Evolutionary conservation across 1,140 invertebrate species (phyloP), one percentile per base, ranked within the genome.

Genomic region (Stegodyphus dumicola): DNA sequence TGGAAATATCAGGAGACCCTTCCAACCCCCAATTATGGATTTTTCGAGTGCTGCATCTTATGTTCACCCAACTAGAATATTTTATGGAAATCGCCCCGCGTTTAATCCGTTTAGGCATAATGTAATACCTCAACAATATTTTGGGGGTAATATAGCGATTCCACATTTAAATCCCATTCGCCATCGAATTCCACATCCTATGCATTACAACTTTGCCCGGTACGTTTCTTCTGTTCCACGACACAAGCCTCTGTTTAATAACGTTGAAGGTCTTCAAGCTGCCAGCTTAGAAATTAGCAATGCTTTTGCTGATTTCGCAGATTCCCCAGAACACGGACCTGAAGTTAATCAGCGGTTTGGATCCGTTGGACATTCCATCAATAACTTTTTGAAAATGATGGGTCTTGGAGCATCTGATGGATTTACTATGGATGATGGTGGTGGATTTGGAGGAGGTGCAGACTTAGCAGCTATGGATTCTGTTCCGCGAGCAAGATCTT

Each of bases 281-380:
- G 76, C 84, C 10, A 70, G 74, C 17, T 17, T 86, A 6, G 84
- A 86, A 54, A 86, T 86, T 2, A 78, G 54, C 48, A 86, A 86
- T 13, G 84, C 84, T 11, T 86, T 86, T 51, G 84, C 84, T 1
- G 84, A 86, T 18, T 86, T 86, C 17, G 54, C 84, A 33, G 84
- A 71, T 73, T 86, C 84, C 2, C 5, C 54, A 7, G 84, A 86
- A 33, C 84, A 86, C n/a, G 84, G 84, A 1, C 84, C 75, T 17
- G 75, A 78, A 15, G 84, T 86, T 0, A 73, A 52, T 18, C 75
- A 78, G 13, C 60, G 54, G 5, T 86, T 86, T 49, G 84, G 84
- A 7, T 77, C 84, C 0, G 84, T 86, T 10, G 84, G 84, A 33
- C 75, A 86, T 15, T 51, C 74, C 7, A 78, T 86, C 7, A 86